Evolutionary conservation across 2,113 vertebrate species (phyloP).

Genomic region (Platanista minor): DNA sequence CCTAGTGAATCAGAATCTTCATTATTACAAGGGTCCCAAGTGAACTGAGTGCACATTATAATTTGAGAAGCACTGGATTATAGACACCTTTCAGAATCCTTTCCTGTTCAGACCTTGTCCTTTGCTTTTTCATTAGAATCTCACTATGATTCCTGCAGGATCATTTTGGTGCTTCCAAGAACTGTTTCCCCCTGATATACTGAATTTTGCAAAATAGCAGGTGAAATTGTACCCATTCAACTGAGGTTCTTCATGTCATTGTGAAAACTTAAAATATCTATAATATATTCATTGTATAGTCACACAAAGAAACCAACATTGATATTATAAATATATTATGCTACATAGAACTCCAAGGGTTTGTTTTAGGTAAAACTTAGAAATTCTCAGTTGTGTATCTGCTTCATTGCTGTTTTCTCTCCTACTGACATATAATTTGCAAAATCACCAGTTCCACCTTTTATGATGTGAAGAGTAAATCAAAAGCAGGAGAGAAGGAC

Average conservation of each 20-base stretch:
- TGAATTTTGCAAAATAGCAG: background rate
- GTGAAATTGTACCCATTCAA: background rate
- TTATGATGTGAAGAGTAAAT: background rate
- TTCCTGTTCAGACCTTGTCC: background rate
- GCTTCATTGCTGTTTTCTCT: constrained; percentile 27
- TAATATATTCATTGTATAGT: background rate
- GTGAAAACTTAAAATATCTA: background rate
- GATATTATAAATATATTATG: background rate
- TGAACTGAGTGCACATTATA: background rate
- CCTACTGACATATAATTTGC: constrained; percentile 5
- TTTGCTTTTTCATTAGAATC: background rate
- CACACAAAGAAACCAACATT: background rate
- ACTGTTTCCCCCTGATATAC: background rate
- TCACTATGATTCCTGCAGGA: background rate
- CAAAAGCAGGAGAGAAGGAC: background rate
- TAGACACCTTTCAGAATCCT: background rate
- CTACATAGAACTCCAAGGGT: background rate
- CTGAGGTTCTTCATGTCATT: background rate
- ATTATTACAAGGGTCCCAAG: background rate
- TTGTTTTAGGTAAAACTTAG: constrained; percentile 28
- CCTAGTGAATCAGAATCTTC: background rate
- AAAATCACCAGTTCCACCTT: background rate
- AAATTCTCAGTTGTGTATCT: background rate
- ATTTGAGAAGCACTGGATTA: background rate
- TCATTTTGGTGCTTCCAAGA: background rate